A percentile compares a stretch with the other conserved stretches of the same genome.
These are phyloP conservation scores for Bos taurus DNA, from an alignment of 2,113 vertebrate genomes.

Conservation along the genomic window DNA sequence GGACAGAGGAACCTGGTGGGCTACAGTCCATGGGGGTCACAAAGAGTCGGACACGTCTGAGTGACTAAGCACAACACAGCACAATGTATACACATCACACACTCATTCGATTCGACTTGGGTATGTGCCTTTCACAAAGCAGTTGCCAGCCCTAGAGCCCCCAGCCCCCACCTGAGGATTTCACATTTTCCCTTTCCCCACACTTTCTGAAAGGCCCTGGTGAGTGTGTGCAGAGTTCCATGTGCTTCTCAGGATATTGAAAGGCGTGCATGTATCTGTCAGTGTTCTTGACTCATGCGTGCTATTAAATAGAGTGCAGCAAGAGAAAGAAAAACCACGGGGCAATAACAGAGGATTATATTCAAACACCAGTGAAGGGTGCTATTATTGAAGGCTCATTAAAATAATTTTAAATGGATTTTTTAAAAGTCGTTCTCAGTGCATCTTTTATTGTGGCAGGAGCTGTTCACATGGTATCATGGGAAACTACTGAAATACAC, in stretches of 20 bases:
- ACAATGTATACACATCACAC: not conserved
- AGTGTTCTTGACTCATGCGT: not conserved
- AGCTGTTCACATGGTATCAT: not conserved
- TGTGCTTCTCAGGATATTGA: not conserved
- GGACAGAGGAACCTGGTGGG: not conserved
- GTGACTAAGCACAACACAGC: not conserved
- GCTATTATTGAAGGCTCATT: constrained; percentile 33
- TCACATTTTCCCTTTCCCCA: not conserved
- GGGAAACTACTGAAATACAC: not conserved
- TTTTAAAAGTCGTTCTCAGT: not conserved
- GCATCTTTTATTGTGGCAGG: not conserved
- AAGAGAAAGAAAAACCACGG: not conserved
- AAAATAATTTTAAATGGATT: constrained; percentile 16
- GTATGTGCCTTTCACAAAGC: not conserved
- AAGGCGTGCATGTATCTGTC: not conserved
- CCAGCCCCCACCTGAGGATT: not conserved
- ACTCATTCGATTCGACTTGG: too few relatives aligned
- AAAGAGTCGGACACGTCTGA: not conserved
- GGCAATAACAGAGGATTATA: not conserved
- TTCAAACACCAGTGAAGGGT: constrained; percentile 5
- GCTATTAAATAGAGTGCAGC: not conserved
- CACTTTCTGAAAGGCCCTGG: not conserved
- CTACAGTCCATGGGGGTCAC: not conserved
- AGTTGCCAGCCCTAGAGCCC: not conserved
- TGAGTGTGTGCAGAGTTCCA: not conserved